Evolutionary conservation across 2,113 vertebrate species (phyloP), one percentile per base, ranked within the genome.

Genomic region (Andinoacara biseriatus): DNA sequence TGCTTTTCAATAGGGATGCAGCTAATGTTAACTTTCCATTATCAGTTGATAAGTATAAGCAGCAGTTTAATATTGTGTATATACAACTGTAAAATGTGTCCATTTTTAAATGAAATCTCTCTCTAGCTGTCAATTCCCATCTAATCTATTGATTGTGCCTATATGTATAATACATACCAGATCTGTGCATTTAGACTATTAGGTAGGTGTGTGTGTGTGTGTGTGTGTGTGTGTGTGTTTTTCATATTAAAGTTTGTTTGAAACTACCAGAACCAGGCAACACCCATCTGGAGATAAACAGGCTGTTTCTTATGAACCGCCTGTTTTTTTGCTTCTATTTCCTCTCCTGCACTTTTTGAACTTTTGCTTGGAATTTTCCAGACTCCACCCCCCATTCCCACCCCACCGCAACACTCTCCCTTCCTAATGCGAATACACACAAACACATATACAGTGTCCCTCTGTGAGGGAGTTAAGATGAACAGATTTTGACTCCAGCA

Each of bases 291-390:
- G 2, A 58, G 59, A 40, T 81, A 59, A 80, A 67, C 49, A 26
- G 7, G 40, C 6, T 1, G 2, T 78, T 61, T 54, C 56, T 76
- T 33, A 43, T 54, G 52, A 74, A 74, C 8, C 22, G 46, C 58
- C 3, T 38, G 35, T 80, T 76, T 62, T 9, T 78, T 9, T 15
- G 13, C 76, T 74, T 63, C 18, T 17, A 2, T 74, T 87, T 85
- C 76, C 78, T 81, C 43, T 76, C 14, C 58, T 85, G 76, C 69
- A 80, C 79, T 86, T 83, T 83, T 31, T 80, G 54, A 86, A 81
- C 81, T 57, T 81, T 17, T 2, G 14, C 59, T 75, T 79, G 84
- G 84, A 90, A 86, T 88, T 88, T 90, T 88, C 78, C 83, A 84
- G 65, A 74, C 43, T 1, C 74, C 58, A n/a, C n/a, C n/a, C n/a